Base-by-base conservation (phyloP, 1,140 invertebrate species). In the Drosophila virilis region DNA sequence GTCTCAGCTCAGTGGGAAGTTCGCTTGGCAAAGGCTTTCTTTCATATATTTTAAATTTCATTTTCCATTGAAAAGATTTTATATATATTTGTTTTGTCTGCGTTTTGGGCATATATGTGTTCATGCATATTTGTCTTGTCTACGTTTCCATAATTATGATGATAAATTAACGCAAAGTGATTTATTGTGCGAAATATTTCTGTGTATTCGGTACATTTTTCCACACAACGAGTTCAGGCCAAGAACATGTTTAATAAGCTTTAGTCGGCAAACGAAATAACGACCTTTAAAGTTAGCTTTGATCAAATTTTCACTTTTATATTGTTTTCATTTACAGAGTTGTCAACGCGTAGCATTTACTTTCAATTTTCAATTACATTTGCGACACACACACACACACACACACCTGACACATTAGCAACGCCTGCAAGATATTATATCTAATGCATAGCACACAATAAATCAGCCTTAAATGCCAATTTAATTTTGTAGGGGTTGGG, bases 151-250 rank as follows among this genome's bases (percentile, higher is more conserved):
- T 68, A 75, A 78, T 78, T 83, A 75, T 78, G 74, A 72, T 82
- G 74, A 82, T 82, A 74, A 66, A 82, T 74, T 74, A 66, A 46
- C 48, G 61, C 13, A 10, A 6, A 46, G 58, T 83, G 76, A 83
- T 83, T 82, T 61, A 82, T 83, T 72, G 67, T 78, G 80, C 66
- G 62, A 78, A 83, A 71, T 76, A 40, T 61, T 78, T 37, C 48
- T 70, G 35, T 35, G 45, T 65, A 77, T 74, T 68, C 22, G 59
- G 7, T 50, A 69, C 12, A 60, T 69, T 69, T 79, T 68, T 28
- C 22, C 22, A 28, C 51, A 66, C 55, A 32, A 55, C 52, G 45
- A n/a, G 79, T 74, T 71, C 22, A 51, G 65, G 61, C 75, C 77
- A 80, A 80, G 77, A 80, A 80, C 72, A 32, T 46, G 28, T 59